Evolutionary conservation across 2,888 invertebrate species (phyloP), one percentile per base, ranked within the genome.

Genomic region (Cephalotes varians): DNA sequence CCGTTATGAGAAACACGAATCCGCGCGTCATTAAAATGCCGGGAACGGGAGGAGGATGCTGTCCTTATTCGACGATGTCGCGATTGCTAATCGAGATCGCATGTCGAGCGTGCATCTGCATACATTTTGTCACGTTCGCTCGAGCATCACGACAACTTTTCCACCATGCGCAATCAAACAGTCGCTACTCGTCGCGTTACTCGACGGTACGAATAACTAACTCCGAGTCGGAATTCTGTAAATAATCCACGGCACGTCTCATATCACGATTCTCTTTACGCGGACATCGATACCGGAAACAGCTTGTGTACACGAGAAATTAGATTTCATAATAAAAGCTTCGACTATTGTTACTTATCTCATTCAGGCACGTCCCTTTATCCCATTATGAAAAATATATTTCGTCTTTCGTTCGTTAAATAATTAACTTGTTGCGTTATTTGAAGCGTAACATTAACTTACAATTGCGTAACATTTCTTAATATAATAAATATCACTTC

Each of bases 261-360:
- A 65, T 69, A 56, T 80, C 84, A 74, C 73, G 81, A 18, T 60
- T 69, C 15, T 49, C 74, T 73, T 72, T 72, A 34, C 37, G 56
- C 81, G 40, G 60, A 67, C 71, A 34, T 44, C 64, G 34, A 87
- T 56, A 51, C 62, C 49, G 56, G 54, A 81, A 21, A 47, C 34
- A 62, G 37, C 76, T 81, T 79, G 67, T 89, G 69, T 65, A 54
- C 18, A 71, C 65, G 56, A 84, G 74, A 85, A 81, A 87, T 90
- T 88, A 85, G 87, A 79, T 90, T 90, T 90, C 88, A 77, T 90
- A 90, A 90, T 90, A 90, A 89, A 89, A 89, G 58, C 62, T 73
- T 90, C 86, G 85, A 88, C 31, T 60, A 79, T 28, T 58, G 65
- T 77, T 25, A 62, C 21, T 54, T 69, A 10, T 49, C 37, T 67